Evolutionary conservation across 2,888 invertebrate genomes (phyloP).

Genomic region (Prosapia bicincta): DNA sequence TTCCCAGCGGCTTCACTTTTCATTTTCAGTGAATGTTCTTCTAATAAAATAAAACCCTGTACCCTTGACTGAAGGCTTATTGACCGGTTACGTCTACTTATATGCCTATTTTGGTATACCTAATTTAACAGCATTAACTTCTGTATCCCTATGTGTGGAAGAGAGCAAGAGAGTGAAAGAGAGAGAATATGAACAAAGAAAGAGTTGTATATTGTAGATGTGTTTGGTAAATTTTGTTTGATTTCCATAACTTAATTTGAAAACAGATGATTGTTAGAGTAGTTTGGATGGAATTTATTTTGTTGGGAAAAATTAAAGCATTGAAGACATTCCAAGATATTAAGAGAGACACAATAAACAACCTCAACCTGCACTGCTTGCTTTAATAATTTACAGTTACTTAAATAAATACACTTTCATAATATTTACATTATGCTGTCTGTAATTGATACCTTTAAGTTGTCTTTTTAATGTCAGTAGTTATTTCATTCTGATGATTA

Average conservation of each 20-base stretch:
- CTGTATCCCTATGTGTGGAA: background rate
- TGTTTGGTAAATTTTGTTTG: background rate
- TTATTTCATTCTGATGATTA: too few relatives aligned
- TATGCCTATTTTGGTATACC: background rate
- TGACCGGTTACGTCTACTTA: background rate
- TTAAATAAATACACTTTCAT: background rate
- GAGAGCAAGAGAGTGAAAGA: background rate
- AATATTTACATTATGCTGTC: too few relatives aligned
- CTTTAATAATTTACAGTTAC: background rate
- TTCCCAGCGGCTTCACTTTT: constrained; percentile 62
- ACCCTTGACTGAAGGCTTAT: background rate
- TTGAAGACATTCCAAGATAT: background rate
- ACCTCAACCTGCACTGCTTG: background rate
- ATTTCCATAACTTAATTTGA: background rate
- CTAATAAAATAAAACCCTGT: background rate
- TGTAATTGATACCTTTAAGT: too few relatives aligned
- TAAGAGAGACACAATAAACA: background rate
- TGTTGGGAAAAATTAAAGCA: background rate
- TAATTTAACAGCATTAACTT: background rate
- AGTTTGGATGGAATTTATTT: background rate
- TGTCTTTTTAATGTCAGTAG: too few relatives aligned
- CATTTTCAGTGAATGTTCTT: constrained; percentile 58
- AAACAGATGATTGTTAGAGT: background rate
- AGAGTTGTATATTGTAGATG: background rate
- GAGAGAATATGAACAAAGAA: background rate